phyloP scores from a whole-genome alignment of 92 coral and sea anemone genomes.

The Bergia puertoricense region DNA sequence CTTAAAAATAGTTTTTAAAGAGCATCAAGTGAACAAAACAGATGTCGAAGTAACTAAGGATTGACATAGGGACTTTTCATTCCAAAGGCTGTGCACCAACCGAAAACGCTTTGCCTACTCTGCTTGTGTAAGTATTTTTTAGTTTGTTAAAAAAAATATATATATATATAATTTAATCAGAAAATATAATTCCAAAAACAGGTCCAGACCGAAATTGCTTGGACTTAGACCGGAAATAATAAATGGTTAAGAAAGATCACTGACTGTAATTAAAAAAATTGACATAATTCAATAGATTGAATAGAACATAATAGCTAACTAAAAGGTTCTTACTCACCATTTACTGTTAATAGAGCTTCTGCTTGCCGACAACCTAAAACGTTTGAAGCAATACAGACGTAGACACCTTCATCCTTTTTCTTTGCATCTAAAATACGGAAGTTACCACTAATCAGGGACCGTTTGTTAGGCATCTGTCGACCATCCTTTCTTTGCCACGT shows the following conservation, averaged over 20 bases:
- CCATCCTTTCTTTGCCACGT: conserved; percentile 57
- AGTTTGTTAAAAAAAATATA: too few relatives aligned
- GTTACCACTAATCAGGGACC: conserved; percentile 20
- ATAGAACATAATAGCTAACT: neutral
- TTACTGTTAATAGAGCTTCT: conserved; percentile 48
- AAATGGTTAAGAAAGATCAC: too few relatives aligned
- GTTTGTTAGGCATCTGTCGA: conserved; percentile 31
- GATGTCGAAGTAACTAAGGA: too few relatives aligned
- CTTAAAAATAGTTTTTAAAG: too few relatives aligned
- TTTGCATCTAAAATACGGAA: conserved; percentile 21
- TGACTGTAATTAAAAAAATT: neutral
- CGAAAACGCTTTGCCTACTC: too few relatives aligned
- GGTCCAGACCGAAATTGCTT: too few relatives aligned
- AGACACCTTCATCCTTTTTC: conserved; percentile 53
- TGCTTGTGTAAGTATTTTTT: too few relatives aligned
- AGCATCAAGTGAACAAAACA: too few relatives aligned
- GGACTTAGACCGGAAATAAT: too few relatives aligned
- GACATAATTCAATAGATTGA: neutral
- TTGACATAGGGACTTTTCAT: too few relatives aligned
- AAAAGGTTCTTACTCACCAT: conserved; percentile 20
- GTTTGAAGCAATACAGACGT: conserved; percentile 46
- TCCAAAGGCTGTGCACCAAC: too few relatives aligned
- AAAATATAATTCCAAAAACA: neutral
- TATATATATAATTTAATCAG: neutral
- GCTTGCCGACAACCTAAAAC: conserved; percentile 47